These are phyloP conservation scores for Polydrusus pterygomalis DNA, from an alignment of 2,888 invertebrate species.

Conservation along the genomic window DNA sequence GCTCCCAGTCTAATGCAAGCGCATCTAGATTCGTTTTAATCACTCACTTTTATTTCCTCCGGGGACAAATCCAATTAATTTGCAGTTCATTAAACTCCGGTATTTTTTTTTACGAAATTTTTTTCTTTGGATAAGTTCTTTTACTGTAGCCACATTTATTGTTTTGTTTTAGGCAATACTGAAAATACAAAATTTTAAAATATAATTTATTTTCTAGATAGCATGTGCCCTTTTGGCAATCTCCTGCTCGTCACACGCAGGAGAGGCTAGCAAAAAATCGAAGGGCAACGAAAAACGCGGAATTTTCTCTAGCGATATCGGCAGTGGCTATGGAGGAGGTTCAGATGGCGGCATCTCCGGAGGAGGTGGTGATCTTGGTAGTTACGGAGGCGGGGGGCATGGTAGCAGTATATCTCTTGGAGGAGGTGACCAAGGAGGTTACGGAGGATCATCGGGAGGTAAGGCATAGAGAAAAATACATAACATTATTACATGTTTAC, in stretches of 20 bases:
- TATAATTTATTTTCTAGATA: conserved; percentile 56
- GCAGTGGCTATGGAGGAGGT: conserved; percentile 60
- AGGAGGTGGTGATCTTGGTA: conserved; percentile 47
- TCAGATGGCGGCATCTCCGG: conserved; percentile 50
- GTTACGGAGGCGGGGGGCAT: conserved; percentile 34
- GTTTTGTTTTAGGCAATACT: too few species aligned
- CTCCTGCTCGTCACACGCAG: conserved; percentile 61
- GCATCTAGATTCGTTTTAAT: neutral
- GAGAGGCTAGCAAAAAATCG: conserved; percentile 60
- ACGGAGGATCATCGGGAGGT: conserved; percentile 51
- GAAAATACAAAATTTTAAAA: too few species aligned
- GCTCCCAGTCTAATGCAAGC: neutral
- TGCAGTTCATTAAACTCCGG: too few species aligned
- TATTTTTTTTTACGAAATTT: neutral
- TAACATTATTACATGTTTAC: too few species aligned
- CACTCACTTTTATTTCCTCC: too few species aligned
- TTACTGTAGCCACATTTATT: too few species aligned
- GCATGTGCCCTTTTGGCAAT: conserved; percentile 62
- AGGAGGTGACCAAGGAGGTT: conserved; percentile 55
- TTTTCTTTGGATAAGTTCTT: neutral
- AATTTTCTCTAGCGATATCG: conserved; percentile 61
- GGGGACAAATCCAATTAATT: too few species aligned
- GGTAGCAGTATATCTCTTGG: conserved; percentile 47
- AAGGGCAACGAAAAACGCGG: conserved; percentile 63
- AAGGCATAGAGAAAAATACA: neutral